Conservation (phyloP, 2,888 invertebrate genomes). For the Lasiommata megera region DNA sequence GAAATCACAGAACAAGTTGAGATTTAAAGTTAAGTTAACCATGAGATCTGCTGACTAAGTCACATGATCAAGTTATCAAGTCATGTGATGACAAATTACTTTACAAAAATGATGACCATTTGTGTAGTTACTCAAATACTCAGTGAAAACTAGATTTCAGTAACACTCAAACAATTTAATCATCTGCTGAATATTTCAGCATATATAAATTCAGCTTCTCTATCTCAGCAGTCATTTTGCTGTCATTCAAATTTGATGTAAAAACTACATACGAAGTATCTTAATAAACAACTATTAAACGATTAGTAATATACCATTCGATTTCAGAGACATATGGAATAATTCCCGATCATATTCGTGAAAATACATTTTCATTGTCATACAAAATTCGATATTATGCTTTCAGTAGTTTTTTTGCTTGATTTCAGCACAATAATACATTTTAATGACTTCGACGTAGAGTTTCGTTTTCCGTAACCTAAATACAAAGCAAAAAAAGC, state of each 20-base stretch:
- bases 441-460: neutral
- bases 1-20: no score
- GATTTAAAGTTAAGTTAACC: constrained; percentile 15
- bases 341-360: neutral
- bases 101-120: neutral
- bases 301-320: no score
- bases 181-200: no score
- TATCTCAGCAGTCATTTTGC: no score
- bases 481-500: constrained; percentile 10
- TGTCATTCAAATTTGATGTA: no score
- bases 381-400: neutral
- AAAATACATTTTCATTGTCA: constrained; percentile 4
- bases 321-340: no score
- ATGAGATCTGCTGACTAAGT: constrained; percentile 48
- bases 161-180: no score
- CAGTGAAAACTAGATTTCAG: neutral
- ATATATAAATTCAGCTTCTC: no score
- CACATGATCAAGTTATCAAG: constrained; percentile 54
- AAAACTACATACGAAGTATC: no score
- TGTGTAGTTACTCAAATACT: neutral
- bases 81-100: constrained; percentile 53
- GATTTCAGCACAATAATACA: neutral
- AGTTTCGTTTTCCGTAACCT: neutral
- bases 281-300: no score
- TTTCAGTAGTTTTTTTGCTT: neutral